Base-by-base conservation (phyloP, 2,113 vertebrate genomes). In the Myxocyprinus asiaticus region DNA sequence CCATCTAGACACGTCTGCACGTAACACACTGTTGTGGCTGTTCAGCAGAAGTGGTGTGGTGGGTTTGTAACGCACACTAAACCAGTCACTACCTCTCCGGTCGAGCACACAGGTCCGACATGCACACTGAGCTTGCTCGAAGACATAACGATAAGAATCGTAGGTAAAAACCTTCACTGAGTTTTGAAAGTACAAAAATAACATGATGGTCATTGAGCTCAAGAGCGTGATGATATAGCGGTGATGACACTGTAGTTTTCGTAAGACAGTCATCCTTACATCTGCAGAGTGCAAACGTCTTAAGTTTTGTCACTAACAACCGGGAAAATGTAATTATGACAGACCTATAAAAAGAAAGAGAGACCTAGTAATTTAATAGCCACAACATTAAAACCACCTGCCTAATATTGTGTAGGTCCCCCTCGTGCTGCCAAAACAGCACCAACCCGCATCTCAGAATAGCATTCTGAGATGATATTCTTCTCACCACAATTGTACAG, bases 261-360 rank as follows among this genome's bases (percentile, higher is more conserved):
- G n/a, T n/a, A n/a, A n/a, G n/a, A 6, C 6, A 6, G 9, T 9
- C 7, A 1, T 3, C 61, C 9, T 63, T 22, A n/a, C 64, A 1
- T 15, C 64, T n/a, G n/a, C n/a, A n/a, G n/a, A 45, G 43, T 66
- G 14, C n/a, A n/a, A n/a, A 15, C 47, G 64, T 47, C 15, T 9
- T 12, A 47, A 0, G 1, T 11, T 67, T 67, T 11, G 66, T 11
- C 9, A 67, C 47, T 67, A 17, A 10, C n/a, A 9, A 15, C 45
- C 1, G 47, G n/a, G n/a, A n/a, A 50, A 67, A 22, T 67, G 12
- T 48, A 67, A 5, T 67, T n/a, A n/a, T n/a, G n/a, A n/a, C n/a
- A 6, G 45, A 67, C 15, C 66, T 67, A 50, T 6, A 67, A 44
- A 66, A n/a, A 44, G 8, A 66, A 66, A 66, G 44, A 66, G 43